A percentile compares a stretch with the other conserved stretches of the same genome.
Evolutionary conservation across 2,888 invertebrate genomes (phyloP).

Genomic region (Coleophora deauratella): DNA sequence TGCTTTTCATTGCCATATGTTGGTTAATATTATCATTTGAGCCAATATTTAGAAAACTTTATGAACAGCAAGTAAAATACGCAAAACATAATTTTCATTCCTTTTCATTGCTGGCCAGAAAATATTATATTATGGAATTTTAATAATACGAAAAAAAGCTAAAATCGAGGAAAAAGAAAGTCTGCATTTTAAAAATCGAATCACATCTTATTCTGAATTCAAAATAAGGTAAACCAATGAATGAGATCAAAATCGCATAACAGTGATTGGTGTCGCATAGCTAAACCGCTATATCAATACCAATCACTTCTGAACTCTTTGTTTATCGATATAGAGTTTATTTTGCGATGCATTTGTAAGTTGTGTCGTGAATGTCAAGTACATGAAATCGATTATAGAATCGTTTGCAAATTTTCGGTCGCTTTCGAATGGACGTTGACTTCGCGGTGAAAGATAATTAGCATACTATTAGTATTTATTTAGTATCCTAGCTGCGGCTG

Average conservation of each 20-base stretch:
- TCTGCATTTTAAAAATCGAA: conserved; percentile 35
- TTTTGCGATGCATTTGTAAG: conserved; percentile 19
- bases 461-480: conserved; percentile 17
- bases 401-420: conserved; percentile 44
- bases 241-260: conserved; percentile 24
- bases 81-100: too few relatives aligned
- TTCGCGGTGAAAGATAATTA: conserved; percentile 38
- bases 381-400: conserved; percentile 59
- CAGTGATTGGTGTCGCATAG: conserved; percentile 33
- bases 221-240: conserved; percentile 38
- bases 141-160: too few relatives aligned
- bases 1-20: too few relatives aligned
- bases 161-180: too few relatives aligned
- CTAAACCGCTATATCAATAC: conserved; percentile 21
- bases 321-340: conserved; percentile 15
- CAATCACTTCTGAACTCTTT: conserved; percentile 24
- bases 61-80: too few relatives aligned
- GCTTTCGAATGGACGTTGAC: conserved; percentile 52
- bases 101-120: too few relatives aligned
- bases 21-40: too few relatives aligned
- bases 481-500: too few relatives aligned
- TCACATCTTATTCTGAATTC: conserved; percentile 48
- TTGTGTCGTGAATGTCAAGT: conserved; percentile 57
- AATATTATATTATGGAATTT: too few relatives aligned
- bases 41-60: too few relatives aligned